These are phyloP conservation scores for Porites rus DNA, from an alignment of 92 coral and sea anemone genomes.

Conservation along the genomic window DNA sequence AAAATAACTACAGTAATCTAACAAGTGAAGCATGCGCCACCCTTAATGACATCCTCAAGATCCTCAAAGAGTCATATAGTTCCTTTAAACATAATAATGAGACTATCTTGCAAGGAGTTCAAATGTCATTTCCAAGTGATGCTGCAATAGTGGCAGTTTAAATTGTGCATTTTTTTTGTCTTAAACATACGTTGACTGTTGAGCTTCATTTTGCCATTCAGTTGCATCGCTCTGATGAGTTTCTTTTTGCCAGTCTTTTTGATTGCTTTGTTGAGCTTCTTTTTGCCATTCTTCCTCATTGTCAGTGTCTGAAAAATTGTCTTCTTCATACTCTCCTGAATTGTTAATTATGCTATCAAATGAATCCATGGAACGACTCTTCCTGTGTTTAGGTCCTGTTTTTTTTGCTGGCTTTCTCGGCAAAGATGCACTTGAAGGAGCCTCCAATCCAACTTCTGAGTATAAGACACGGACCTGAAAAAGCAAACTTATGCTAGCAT, in stretches of 20 bases:
- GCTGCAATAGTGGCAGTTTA: background rate
- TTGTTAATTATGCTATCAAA: slow-evolving; percentile 51
- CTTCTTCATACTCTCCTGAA: slow-evolving; percentile 53
- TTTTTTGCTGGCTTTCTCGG: background rate
- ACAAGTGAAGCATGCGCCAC: background rate
- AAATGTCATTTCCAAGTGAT: background rate
- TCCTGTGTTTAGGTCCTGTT: background rate
- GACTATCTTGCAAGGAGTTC: background rate
- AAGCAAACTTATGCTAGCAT: background rate
- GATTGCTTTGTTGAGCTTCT: slow-evolving; percentile 43
- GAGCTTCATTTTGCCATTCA: background rate
- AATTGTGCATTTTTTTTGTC: background rate
- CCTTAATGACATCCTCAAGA: no score
- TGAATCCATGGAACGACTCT: slow-evolving; percentile 55
- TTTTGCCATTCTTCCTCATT: slow-evolving; percentile 83
- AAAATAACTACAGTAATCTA: background rate
- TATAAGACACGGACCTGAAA: slow-evolving; percentile 64
- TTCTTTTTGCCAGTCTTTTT: slow-evolving; percentile 83
- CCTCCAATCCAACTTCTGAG: slow-evolving; percentile 37
- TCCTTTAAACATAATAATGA: no score
- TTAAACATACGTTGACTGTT: slow-evolving; percentile 40
- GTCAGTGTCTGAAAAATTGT: slow-evolving; percentile 89
- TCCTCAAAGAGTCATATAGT: no score
- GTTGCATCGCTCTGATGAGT: background rate
- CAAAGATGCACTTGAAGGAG: slow-evolving; percentile 23